Evolutionary conservation across 1,140 invertebrate genomes (phyloP).

Genomic region (Papilio polytes): DNA sequence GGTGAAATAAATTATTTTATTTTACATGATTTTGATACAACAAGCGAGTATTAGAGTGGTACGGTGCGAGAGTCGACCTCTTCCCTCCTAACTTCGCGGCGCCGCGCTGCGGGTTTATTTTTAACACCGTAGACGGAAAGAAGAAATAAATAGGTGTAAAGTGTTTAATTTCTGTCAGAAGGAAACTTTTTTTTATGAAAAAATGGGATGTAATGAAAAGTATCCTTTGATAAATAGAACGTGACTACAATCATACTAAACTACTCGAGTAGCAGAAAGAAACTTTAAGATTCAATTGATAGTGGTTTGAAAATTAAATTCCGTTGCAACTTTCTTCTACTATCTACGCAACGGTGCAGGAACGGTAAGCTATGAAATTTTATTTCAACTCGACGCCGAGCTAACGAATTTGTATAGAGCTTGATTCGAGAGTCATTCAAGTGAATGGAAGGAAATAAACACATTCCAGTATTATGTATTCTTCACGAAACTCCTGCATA

Average conservation of each 20-base stretch:
- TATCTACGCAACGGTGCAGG: background rate
- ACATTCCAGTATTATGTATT: conserved; percentile 14
- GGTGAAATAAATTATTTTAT: too few species aligned
- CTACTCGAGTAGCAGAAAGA: too few species aligned
- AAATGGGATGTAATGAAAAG: too few species aligned
- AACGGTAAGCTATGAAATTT: background rate
- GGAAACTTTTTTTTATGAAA: too few species aligned
- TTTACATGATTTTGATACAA: too few species aligned
- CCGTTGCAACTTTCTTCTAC: background rate
- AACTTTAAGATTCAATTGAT: too few species aligned
- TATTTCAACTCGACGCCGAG: background rate
- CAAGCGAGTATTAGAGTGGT: too few species aligned
- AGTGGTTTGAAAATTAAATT: background rate
- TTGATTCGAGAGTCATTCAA: background rate
- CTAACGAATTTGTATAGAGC: conserved; percentile 5
- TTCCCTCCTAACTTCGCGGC: background rate
- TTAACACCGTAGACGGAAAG: conserved; percentile 39
- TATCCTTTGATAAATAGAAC: too few species aligned
- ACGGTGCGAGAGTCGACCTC: too few species aligned
- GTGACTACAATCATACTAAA: too few species aligned
- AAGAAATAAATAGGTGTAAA: conserved; percentile 41
- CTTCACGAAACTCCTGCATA: conserved; percentile 4
- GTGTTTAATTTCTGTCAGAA: too few species aligned
- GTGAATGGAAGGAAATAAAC: conserved; percentile 8
- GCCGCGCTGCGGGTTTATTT: conserved; percentile 39